Conservation (phyloP, 2,888 invertebrate genomes). For the Lasioglossum zephyrum region DNA sequence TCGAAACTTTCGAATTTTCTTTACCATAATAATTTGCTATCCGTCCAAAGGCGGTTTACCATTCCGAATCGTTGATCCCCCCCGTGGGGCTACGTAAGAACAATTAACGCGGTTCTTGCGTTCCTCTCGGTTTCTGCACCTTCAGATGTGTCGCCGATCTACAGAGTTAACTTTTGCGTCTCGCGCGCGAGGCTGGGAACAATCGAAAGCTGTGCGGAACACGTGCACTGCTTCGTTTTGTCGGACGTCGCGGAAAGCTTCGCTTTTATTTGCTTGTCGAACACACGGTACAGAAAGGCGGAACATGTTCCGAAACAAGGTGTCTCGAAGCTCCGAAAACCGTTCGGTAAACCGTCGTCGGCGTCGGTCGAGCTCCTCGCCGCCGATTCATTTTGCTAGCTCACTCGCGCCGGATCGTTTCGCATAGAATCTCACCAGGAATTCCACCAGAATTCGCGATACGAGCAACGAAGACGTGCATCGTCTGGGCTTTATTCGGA, state of each 20-base stretch:
- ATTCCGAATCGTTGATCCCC: constrained; percentile 63
- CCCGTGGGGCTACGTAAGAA: constrained; percentile 47
- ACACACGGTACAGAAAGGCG: constrained; percentile 5
- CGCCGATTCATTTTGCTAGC: background rate
- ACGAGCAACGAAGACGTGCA: background rate
- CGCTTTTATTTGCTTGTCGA: background rate
- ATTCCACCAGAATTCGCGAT: background rate
- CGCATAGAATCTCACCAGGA: background rate
- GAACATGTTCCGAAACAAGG: background rate
- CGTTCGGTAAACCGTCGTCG: background rate
- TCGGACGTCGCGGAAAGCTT: background rate
- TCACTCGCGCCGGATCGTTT: background rate
- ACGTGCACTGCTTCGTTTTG: background rate
- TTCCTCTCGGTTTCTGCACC: background rate
- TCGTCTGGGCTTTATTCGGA: background rate
- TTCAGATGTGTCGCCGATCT: constrained; percentile 23
- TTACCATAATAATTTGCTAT: constrained; percentile 6
- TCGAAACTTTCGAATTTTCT: background rate
- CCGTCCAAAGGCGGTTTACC: constrained; percentile 23
- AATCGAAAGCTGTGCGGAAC: constrained; percentile 1
- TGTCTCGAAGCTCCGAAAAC: background rate
- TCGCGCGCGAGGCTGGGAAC: background rate
- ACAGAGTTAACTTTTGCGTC: background rate
- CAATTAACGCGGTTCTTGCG: constrained; percentile 37
- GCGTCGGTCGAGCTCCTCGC: background rate